These are phyloP conservation scores for Oryzias dopingdopingensis DNA, from an alignment of 2,797 vertebrate genomes.

Conservation along the genomic window DNA sequence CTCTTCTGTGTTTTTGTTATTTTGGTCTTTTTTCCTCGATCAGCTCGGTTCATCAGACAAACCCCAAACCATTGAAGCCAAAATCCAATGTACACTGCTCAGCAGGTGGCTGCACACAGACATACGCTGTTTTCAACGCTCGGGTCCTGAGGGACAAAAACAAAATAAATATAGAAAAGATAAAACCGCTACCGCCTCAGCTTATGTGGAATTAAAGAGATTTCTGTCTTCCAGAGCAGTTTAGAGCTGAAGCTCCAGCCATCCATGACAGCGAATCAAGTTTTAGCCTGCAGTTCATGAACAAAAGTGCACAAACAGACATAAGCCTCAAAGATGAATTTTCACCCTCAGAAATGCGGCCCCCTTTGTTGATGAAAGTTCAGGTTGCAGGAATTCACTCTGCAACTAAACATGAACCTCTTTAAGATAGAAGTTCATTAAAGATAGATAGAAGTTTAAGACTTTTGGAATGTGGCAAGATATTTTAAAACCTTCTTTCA, in stretches of 20 bases:
- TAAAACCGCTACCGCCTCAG: slow-evolving; percentile 30
- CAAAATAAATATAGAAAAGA: slow-evolving; percentile 26
- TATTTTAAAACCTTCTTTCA: too few relatives aligned
- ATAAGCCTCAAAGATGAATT: slow-evolving; percentile 28
- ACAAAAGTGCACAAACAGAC: slow-evolving; percentile 10
- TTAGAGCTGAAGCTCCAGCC: slow-evolving; percentile 50
- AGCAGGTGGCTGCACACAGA: slow-evolving; percentile 61
- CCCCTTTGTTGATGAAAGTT: slow-evolving; percentile 42
- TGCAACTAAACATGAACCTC: too few relatives aligned
- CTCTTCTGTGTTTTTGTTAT: slow-evolving; percentile 59
- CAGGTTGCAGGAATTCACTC: not conserved
- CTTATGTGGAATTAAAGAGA: slow-evolving; percentile 57
- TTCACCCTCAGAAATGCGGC: slow-evolving; percentile 32
- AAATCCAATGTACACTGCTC: slow-evolving; percentile 60
- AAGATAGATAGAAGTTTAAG: too few relatives aligned
- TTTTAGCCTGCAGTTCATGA: slow-evolving; percentile 48
- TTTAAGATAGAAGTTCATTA: too few relatives aligned
- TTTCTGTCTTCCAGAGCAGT: slow-evolving; percentile 45
- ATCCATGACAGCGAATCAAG: slow-evolving; percentile 50
- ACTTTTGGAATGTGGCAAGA: too few relatives aligned
- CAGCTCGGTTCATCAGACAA: slow-evolving; percentile 70
- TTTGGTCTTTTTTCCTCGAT: slow-evolving; percentile 67
- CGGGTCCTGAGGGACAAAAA: slow-evolving; percentile 46
- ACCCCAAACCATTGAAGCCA: slow-evolving; percentile 64
- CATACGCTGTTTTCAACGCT: slow-evolving; percentile 30